Conservation (phyloP, 2,888 invertebrate genomes). For the Tetanocera ferruginea region DNA sequence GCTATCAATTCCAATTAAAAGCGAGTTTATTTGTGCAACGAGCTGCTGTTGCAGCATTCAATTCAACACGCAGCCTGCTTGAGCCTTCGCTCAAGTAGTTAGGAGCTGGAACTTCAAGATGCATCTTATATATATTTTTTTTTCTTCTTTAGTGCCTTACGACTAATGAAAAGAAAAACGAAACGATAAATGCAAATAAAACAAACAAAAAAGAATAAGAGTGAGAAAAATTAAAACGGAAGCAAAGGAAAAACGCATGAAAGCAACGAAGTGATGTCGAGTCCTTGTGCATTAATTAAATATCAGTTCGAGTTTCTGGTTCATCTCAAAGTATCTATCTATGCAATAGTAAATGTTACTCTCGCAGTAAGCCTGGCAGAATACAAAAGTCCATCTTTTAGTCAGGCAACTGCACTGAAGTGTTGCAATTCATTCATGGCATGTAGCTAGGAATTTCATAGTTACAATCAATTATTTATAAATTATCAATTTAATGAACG, state of each 20-base stretch:
- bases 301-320: background rate
- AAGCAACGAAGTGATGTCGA: background rate
- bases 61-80: background rate
- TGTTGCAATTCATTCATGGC: too few species aligned
- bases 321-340: background rate
- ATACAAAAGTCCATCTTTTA: background rate
- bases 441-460: background rate
- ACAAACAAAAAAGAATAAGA: too few species aligned
- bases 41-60: slow-evolving; percentile 3
- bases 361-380: background rate
- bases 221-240: background rate
- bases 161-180: too few species aligned
- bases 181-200: too few species aligned
- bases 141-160: too few species aligned
- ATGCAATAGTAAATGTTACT: background rate
- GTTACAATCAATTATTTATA: background rate
- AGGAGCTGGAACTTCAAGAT: too few species aligned
- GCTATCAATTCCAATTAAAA: slow-evolving; percentile 34
- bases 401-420: background rate
- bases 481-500: background rate
- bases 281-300: slow-evolving; percentile 5
- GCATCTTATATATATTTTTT: too few species aligned
- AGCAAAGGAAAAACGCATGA: background rate
- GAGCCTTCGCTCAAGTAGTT: background rate
- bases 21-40: slow-evolving; percentile 25